phyloP scores from a whole-genome alignment of 2,113 vertebrate genomes.

The Podarcis raffonei region DNA sequence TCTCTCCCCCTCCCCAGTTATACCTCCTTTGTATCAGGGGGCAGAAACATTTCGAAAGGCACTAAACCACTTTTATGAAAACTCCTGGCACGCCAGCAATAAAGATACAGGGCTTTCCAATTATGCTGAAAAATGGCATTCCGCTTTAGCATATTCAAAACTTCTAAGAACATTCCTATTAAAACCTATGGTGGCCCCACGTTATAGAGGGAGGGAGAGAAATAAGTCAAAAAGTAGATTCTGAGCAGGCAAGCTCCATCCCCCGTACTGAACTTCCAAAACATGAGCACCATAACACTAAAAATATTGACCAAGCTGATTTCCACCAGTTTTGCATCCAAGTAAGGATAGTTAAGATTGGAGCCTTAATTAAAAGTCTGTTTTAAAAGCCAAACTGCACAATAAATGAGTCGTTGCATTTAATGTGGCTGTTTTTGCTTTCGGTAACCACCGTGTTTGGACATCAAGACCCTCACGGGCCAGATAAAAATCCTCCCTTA shows the following conservation, averaged over 20 bases:
- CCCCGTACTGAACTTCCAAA: neutral
- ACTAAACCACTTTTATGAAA: neutral
- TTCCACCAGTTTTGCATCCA: neutral
- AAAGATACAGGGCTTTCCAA: neutral
- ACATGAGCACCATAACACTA: neutral
- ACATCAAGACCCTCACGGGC: neutral
- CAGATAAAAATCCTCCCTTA: neutral
- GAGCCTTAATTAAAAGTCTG: neutral
- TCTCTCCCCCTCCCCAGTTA: neutral
- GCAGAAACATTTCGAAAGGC: neutral
- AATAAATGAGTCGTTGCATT: neutral
- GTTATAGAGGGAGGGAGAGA: neutral
- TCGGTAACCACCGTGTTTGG: neutral
- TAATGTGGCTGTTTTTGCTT: too few relatives aligned
- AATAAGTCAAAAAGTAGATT: neutral
- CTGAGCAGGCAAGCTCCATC: neutral
- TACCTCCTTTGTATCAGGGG: neutral
- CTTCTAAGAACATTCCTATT: neutral
- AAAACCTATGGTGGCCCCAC: neutral
- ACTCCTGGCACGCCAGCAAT: too few relatives aligned
- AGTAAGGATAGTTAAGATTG: neutral
- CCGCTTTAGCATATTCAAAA: neutral
- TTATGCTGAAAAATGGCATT: neutral
- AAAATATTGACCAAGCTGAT: neutral
- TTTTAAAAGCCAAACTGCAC: neutral